These are phyloP conservation scores for Drosophila jambulina DNA, from an alignment of 1,140 invertebrate species.

Conservation along the genomic window DNA sequence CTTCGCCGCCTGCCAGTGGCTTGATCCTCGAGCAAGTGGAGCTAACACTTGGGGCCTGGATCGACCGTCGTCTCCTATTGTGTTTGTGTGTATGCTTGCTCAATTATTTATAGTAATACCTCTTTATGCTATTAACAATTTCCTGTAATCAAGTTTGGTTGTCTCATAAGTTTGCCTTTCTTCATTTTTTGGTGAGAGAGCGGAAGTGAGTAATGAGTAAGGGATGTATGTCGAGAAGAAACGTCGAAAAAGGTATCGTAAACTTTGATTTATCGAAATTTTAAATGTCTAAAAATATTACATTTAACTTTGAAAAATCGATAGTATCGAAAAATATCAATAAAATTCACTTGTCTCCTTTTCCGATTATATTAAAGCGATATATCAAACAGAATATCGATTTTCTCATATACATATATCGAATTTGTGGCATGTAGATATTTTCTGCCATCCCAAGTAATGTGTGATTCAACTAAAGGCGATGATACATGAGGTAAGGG, in stretches of 20 bases:
- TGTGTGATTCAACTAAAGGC: conserved; percentile 4
- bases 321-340: background rate
- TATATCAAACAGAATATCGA: background rate
- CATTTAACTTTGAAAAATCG: background rate
- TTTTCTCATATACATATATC: background rate
- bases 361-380: background rate
- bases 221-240: background rate
- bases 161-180: conserved; percentile 68
- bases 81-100: conserved; percentile 28
- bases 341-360: background rate
- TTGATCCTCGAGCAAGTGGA: conserved; percentile 28
- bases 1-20: conserved; percentile 45
- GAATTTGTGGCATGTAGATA: background rate
- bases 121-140: conserved; percentile 74
- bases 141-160: conserved; percentile 84
- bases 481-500: conserved; percentile 12
- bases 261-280: background rate
- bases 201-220: conserved; percentile 26
- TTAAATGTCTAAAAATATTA: background rate
- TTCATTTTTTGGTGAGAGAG: conserved; percentile 35
- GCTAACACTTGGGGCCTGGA: conserved; percentile 42
- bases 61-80: conserved; percentile 21
- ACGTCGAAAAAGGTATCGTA: background rate
- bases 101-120: conserved; percentile 49
- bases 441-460: background rate